A percentile compares a stretch with the other conserved stretches of the same genome.
Evolutionary conservation across 2,113 vertebrate species (phyloP).

Genomic region (Myotis lucifugus): DNA sequence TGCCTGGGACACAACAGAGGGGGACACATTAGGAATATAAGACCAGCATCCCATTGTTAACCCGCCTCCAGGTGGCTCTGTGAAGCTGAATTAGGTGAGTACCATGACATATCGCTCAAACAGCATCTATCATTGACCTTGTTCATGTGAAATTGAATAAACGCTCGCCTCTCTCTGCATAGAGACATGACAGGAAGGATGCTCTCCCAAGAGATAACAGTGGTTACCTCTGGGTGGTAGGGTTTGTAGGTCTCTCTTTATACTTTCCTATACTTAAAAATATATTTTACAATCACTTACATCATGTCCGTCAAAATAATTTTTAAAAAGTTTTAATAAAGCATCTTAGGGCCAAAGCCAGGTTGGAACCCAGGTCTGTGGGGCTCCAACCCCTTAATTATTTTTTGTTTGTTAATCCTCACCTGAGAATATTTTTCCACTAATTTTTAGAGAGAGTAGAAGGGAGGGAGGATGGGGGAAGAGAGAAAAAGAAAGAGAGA

Average conservation of each 20-base stretch:
- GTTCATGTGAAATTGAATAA: background rate
- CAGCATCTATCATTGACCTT: background rate
- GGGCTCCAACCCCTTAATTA: background rate
- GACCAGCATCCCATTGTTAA: background rate
- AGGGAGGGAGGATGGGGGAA: too few relatives aligned
- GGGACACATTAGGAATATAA: background rate
- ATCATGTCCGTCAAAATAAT: background rate
- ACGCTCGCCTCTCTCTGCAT: accelerated
- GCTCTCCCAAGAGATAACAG: background rate
- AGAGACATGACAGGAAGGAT: background rate
- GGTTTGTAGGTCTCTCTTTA: background rate
- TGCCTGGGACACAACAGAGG: background rate
- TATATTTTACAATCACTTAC: background rate
- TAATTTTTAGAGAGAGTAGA: too few relatives aligned
- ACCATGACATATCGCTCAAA: accelerated
- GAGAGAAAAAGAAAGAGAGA: too few relatives aligned
- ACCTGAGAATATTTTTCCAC: too few relatives aligned
- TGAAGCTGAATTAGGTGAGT: background rate
- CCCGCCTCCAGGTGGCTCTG: background rate
- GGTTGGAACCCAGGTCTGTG: background rate
- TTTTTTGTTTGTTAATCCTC: too few relatives aligned
- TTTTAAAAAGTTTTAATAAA: background rate
- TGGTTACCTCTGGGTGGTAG: background rate
- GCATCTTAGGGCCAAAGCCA: background rate
- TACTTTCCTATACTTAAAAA: background rate